phyloP scores from a whole-genome alignment of 2,888 invertebrate genomes.

The Tenthredo distinguenda region DNA sequence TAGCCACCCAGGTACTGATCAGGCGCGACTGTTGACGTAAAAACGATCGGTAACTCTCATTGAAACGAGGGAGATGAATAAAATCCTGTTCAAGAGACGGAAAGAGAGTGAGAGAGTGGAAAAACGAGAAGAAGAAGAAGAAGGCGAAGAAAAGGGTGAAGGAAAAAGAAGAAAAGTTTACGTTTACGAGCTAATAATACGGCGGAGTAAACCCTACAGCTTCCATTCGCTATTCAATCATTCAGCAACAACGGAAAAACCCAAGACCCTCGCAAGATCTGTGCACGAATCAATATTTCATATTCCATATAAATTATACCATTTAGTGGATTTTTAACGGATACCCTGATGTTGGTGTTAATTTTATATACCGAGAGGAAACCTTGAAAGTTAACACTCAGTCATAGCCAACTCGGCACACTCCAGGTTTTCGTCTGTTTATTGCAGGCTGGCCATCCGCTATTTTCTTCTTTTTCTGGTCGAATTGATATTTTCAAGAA shows the following conservation, averaged over 20 bases:
- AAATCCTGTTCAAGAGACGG: not conserved
- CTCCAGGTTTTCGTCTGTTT: too few species aligned
- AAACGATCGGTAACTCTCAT: conserved; percentile 19
- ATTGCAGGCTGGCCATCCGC: too few species aligned
- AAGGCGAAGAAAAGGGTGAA: not conserved
- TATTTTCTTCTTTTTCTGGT: too few species aligned
- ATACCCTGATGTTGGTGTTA: too few species aligned
- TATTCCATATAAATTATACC: not conserved
- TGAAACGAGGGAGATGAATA: not conserved
- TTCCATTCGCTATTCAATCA: conserved; percentile 31
- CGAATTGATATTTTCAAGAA: too few species aligned
- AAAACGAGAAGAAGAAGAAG: not conserved
- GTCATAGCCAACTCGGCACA: too few species aligned
- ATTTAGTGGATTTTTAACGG: too few species aligned
- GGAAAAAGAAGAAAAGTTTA: not conserved
- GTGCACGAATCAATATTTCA: not conserved
- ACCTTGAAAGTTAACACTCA: too few species aligned
- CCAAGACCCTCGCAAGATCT: not conserved
- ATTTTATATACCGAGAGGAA: too few species aligned
- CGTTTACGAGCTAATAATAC: conserved; percentile 49
- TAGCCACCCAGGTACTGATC: not conserved
- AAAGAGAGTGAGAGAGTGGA: not conserved
- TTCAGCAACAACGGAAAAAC: not conserved
- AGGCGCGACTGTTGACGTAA: not conserved
- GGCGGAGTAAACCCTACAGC: not conserved